phyloP scores from a whole-genome alignment of 2,113 vertebrate species.

The Gymnocephalus cernua region DNA sequence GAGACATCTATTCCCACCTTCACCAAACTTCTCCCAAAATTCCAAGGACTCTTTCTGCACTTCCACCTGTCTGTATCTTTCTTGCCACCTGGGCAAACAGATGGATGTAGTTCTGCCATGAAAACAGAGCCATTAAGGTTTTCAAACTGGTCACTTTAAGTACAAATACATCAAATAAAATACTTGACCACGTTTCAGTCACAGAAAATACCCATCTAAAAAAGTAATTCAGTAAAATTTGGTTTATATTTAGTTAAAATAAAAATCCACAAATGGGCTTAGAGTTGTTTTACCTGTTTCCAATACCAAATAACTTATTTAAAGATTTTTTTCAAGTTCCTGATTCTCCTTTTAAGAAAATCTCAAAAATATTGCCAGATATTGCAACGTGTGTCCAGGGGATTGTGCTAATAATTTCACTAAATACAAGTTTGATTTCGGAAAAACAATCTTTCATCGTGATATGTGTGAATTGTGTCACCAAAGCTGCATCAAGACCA shows the following conservation, averaged over 20 bases:
- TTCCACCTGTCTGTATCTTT: too few relatives aligned
- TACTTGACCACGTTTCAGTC: not conserved
- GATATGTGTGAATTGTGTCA: not conserved
- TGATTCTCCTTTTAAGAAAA: not conserved
- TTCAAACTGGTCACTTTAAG: not conserved
- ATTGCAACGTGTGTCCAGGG: not conserved
- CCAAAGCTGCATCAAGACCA: constrained; percentile 6
- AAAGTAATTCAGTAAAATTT: not conserved
- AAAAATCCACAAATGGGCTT: not conserved
- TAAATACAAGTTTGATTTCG: constrained; percentile 16
- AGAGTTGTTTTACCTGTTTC: not conserved
- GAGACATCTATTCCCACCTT: too few relatives aligned
- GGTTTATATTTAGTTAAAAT: not conserved
- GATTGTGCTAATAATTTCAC: not conserved
- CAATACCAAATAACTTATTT: not conserved
- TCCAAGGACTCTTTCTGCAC: too few relatives aligned
- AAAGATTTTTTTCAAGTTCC: not conserved
- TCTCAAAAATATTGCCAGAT: not conserved
- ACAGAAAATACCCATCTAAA: not conserved
- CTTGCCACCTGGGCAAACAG: too few relatives aligned
- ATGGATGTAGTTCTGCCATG: not conserved
- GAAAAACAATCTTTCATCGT: not conserved
- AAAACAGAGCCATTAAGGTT: not conserved
- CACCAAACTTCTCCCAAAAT: too few relatives aligned
- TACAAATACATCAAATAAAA: not conserved